phyloP scores from a whole-genome alignment of 2,888 invertebrate species.

The Parnassius smintheus region DNA sequence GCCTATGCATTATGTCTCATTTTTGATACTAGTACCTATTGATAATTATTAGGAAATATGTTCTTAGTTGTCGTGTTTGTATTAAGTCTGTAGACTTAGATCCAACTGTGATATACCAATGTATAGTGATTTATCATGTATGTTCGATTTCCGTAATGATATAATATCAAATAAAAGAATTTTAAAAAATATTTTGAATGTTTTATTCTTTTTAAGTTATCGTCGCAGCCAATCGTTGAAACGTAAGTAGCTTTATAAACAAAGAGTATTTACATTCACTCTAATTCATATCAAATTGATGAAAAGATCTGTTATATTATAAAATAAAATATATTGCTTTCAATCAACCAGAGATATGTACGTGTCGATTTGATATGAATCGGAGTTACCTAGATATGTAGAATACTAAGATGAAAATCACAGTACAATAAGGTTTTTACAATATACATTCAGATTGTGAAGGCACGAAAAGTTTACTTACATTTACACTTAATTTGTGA shows the following conservation, averaged over 20 bases:
- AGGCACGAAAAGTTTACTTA: slow-evolving; percentile 38
- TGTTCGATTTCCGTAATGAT: slow-evolving; percentile 24
- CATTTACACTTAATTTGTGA: slow-evolving; percentile 30
- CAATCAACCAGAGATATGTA: slow-evolving; percentile 1
- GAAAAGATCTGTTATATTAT: slow-evolving; percentile 4
- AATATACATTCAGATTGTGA: slow-evolving; percentile 34
- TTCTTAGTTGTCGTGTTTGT: slow-evolving; percentile 2
- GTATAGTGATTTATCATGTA: slow-evolving; percentile 34
- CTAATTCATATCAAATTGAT: slow-evolving; percentile 28
- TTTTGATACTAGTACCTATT: slow-evolving; percentile 24
- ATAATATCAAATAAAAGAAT: slow-evolving; percentile 31
- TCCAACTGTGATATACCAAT: slow-evolving; percentile 66
- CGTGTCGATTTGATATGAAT: slow-evolving; percentile 33
- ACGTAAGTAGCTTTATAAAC: slow-evolving; percentile 45
- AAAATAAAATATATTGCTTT: no score
- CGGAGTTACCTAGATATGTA: slow-evolving; percentile 35
- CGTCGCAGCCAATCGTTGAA: slow-evolving; percentile 51
- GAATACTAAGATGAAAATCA: slow-evolving; percentile 55
- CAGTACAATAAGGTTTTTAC: slow-evolving; percentile 44
- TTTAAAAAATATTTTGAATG: slow-evolving; percentile 27
- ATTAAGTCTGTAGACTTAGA: slow-evolving; percentile 52
- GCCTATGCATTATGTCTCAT: slow-evolving; percentile 20
- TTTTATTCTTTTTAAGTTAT: slow-evolving; percentile 43
- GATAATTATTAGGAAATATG: not conserved
- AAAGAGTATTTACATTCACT: slow-evolving; percentile 41